Percentiles rank a stretch among this genome's conserved stretches.
These are phyloP conservation scores for Corythoichthys intestinalis DNA, from an alignment of 2,113 vertebrate species.

Conservation along the genomic window DNA sequence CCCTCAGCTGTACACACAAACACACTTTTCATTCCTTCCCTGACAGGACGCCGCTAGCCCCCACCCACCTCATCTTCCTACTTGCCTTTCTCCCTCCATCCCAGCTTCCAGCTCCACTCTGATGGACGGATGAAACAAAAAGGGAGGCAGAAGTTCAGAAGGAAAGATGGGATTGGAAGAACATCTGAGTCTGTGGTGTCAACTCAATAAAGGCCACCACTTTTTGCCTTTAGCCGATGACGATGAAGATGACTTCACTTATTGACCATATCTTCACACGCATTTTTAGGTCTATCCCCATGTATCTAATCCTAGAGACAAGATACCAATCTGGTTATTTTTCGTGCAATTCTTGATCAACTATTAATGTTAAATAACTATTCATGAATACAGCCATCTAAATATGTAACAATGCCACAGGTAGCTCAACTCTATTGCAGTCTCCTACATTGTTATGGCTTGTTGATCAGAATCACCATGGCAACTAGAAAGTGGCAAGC, in stretches of 20 bases:
- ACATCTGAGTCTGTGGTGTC: conserved; percentile 47
- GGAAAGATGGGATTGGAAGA: conserved; percentile 23
- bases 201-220: conserved; percentile 2
- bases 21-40: conserved; percentile 43
- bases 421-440: neutral
- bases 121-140: conserved; percentile 40
- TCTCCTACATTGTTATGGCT: conserved; percentile 26
- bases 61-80: neutral
- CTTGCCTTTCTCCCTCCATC: conserved; percentile 13
- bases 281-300: neutral
- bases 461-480: conserved; percentile 43
- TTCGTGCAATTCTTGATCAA: neutral
- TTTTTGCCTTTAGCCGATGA: conserved; percentile 20
- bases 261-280: conserved; percentile 10
- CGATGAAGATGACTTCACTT: conserved; percentile 56
- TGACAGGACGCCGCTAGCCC: conserved; percentile 32
- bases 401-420: neutral
- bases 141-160: conserved; percentile 44
- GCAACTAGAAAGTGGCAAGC: conserved; percentile 26
- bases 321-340: too few relatives aligned
- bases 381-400: neutral
- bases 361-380: neutral
- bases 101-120: conserved; percentile 22
- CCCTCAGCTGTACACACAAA: conserved; percentile 52
- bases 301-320: neutral